Evolutionary conservation across 1,140 invertebrate species (phyloP).

Genomic region (Diorhabda elongata): DNA sequence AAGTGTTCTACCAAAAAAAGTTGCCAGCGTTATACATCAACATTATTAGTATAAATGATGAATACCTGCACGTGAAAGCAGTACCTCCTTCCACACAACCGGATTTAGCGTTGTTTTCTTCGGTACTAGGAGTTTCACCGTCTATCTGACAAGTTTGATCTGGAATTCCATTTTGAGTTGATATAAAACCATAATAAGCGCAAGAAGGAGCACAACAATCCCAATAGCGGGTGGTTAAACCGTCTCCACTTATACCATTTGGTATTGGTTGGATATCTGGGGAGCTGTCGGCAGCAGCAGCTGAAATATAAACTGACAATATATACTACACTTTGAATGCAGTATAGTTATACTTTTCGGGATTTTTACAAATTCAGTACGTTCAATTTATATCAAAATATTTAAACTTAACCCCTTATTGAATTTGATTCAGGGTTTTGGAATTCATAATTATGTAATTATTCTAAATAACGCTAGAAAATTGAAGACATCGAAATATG

Average conservation of each 20-base stretch:
- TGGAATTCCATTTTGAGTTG: constrained; percentile 1
- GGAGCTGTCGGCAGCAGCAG: background rate
- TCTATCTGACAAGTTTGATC: constrained; percentile 20
- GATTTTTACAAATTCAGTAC: too few relatives aligned
- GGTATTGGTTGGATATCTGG: constrained; percentile 16
- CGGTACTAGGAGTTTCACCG: constrained; percentile 17
- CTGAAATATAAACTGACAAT: background rate
- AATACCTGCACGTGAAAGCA: constrained; percentile 20
- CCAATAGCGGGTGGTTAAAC: constrained; percentile 23
- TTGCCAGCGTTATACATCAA: too few relatives aligned
- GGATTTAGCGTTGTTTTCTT: constrained; percentile 14
- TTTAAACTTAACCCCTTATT: too few relatives aligned
- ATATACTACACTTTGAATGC: too few relatives aligned
- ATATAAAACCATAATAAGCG: constrained; percentile 3
- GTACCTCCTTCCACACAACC: constrained; percentile 19
- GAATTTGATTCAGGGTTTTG: too few relatives aligned
- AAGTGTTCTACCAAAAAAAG: too few relatives aligned
- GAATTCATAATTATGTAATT: too few relatives aligned
- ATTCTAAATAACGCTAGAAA: too few relatives aligned
- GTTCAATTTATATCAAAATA: too few relatives aligned
- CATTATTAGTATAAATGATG: background rate
- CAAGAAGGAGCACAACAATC: constrained; percentile 19
- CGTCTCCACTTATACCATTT: constrained; percentile 20
- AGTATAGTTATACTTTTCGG: too few relatives aligned
- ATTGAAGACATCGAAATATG: too few relatives aligned